Conservation (phyloP, 2,113 vertebrate genomes). For the Nannobrachium achirus region DNA sequence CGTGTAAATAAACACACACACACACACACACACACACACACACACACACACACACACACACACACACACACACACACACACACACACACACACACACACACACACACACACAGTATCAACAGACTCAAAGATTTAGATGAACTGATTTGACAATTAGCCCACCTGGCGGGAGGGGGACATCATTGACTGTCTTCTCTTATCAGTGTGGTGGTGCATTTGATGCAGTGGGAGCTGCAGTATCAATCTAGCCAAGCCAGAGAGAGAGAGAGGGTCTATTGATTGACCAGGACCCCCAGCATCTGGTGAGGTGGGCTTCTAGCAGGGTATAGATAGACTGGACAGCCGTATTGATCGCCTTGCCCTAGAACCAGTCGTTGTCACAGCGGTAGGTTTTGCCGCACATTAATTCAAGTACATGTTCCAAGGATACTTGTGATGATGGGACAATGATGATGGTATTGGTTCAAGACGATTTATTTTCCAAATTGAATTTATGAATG, state of each 20-base stretch:
- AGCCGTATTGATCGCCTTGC: background rate
- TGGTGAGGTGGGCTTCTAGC: background rate
- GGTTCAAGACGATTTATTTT: too few relatives aligned
- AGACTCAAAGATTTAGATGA: constrained; percentile 15
- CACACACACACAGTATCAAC: background rate
- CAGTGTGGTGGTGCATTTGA: background rate
- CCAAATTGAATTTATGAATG: too few relatives aligned
- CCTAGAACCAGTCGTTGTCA: too few relatives aligned
- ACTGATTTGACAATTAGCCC: background rate
- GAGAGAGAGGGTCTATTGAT: background rate
- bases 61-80: background rate
- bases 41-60: background rate
- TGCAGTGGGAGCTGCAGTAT: background rate
- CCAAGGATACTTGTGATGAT: too few relatives aligned
- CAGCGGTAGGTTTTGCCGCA: too few relatives aligned
- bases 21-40: background rate
- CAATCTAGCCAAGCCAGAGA: background rate
- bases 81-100: constrained; percentile 9
- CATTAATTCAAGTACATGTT: too few relatives aligned
- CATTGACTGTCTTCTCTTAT: background rate
- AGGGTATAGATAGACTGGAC: background rate
- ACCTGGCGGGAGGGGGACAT: background rate
- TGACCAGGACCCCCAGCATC: background rate
- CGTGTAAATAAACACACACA: background rate
- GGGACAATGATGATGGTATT: too few relatives aligned